phyloP scores from a whole-genome alignment of 2,113 vertebrate genomes.

The Phycodurus eques region DNA sequence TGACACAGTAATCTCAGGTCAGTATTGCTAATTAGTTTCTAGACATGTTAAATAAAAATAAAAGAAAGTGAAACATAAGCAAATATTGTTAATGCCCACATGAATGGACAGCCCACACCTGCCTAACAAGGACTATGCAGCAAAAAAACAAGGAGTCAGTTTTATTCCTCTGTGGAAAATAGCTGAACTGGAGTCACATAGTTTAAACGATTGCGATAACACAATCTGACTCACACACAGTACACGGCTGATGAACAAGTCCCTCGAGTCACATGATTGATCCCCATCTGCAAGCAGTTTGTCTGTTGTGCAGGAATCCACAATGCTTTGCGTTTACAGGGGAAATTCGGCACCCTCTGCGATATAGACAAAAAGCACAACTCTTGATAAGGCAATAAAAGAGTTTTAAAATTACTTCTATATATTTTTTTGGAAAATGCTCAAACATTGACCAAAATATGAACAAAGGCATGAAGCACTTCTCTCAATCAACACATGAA shows the following conservation, averaged over 20 bases:
- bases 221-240: not conserved
- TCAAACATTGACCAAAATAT: not conserved
- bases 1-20: slow-evolving; percentile 8
- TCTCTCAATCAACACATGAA: not conserved
- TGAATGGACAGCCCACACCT: not conserved
- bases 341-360: not conserved
- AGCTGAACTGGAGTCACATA: not conserved
- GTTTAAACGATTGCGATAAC: not conserved
- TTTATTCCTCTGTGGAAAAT: not conserved
- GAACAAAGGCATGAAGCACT: not conserved
- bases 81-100: not conserved
- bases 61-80: not conserved
- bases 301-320: not conserved
- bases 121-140: not conserved
- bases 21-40: not conserved
- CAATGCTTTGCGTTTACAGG: not conserved
- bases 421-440: not conserved
- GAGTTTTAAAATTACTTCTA: not conserved
- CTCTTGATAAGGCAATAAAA: not conserved
- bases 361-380: not conserved
- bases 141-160: not conserved
- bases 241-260: not conserved
- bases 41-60: not conserved
- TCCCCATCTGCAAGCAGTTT: not conserved
- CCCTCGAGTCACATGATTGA: not conserved